These are phyloP conservation scores for Chrysemys picta DNA, from an alignment of 2,113 vertebrate genomes.

Conservation along the genomic window DNA sequence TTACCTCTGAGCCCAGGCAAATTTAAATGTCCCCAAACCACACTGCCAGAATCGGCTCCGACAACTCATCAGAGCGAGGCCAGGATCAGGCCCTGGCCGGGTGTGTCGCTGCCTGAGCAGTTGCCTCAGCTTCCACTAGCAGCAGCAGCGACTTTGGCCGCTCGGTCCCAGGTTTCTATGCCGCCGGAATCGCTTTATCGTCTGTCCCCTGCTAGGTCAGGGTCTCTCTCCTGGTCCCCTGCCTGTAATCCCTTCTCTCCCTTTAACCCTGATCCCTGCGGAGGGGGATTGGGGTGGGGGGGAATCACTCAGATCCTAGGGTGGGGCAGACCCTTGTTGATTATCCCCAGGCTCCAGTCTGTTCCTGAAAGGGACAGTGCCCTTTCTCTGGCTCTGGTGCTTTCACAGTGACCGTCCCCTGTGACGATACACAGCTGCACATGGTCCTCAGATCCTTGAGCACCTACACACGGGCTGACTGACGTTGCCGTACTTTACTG, in stretches of 20 bases:
- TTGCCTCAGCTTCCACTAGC: not conserved
- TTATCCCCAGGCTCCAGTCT: not conserved
- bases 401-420: not conserved
- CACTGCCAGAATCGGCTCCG: not conserved
- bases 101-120: not conserved
- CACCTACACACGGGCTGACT: not conserved
- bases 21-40: not conserved
- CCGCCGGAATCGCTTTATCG: too few species aligned
- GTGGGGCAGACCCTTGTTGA: not conserved
- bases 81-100: not conserved
- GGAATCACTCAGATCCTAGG: not conserved
- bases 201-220: not conserved
- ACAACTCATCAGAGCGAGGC: not conserved
- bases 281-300: too few species aligned
- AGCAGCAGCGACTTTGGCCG: too few species aligned
- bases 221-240: not conserved
- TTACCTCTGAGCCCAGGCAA: not conserved
- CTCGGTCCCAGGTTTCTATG: not conserved
- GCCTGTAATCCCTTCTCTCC: not conserved
- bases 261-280: not conserved
- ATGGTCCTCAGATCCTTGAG: too few species aligned
- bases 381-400: not conserved
- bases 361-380: not conserved
- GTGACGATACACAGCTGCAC: too few species aligned
- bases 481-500: accelerated